These are phyloP conservation scores for Thereva nobilitata DNA, from an alignment of 2,888 invertebrate genomes.

Conservation along the genomic window DNA sequence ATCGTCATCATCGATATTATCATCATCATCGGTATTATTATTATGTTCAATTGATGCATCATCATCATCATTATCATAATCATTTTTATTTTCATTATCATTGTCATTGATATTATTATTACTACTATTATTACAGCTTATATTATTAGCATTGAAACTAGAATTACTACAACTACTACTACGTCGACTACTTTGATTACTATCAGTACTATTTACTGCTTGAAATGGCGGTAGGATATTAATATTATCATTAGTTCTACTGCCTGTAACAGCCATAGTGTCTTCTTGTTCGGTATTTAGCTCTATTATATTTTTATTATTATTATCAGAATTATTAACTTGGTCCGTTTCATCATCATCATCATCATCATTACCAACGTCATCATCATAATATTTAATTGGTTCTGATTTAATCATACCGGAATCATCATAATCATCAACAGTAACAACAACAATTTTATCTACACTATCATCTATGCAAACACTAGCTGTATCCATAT, in stretches of 20 bases:
- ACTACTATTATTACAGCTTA: conserved; percentile 21
- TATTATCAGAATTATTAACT: background rate
- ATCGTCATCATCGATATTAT: conserved; percentile 36
- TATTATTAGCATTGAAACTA: conserved; percentile 18
- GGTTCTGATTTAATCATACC: background rate
- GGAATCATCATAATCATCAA: conserved; percentile 6
- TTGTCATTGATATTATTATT: conserved; percentile 7
- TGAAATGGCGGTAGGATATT: background rate
- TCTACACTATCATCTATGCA: conserved; percentile 1
- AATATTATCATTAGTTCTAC: background rate
- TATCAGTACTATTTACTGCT: conserved; percentile 1
- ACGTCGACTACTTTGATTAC: conserved; percentile 16
- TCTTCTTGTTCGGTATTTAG: background rate
- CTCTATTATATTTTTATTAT: background rate
- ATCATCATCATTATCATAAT: background rate
- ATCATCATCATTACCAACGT: conserved; percentile 6
- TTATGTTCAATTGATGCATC: conserved; percentile 5
- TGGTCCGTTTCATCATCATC: conserved; percentile 5
- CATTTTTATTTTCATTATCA: conserved; percentile 15
- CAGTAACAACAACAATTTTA: background rate
- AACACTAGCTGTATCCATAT: conserved; percentile 3
- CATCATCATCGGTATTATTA: conserved; percentile 37
- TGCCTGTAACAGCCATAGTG: background rate
- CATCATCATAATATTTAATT: background rate
- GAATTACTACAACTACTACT: conserved; percentile 20